Percentiles rank a stretch among this genome's conserved stretches.
These are phyloP conservation scores for Zaprionus capensis DNA, from an alignment of 1,140 invertebrate species.

Conservation along the genomic window DNA sequence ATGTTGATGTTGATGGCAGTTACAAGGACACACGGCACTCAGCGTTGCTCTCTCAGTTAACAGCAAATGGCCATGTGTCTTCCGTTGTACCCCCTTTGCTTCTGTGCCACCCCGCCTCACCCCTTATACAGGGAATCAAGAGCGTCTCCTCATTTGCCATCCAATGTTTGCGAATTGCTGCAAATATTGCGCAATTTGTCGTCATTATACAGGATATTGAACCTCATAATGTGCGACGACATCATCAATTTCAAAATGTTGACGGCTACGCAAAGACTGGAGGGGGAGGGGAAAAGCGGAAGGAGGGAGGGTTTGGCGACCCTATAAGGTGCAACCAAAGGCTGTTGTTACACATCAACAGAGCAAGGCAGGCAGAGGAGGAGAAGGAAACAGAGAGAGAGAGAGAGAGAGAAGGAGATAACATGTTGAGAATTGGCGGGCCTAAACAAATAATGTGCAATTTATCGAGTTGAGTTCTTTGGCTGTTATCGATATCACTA, in stretches of 20 bases:
- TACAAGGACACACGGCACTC: slow-evolving; percentile 54
- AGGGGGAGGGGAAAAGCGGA: neutral
- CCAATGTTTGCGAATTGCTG: slow-evolving; percentile 45
- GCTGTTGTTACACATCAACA: neutral
- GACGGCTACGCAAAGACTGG: slow-evolving; percentile 19
- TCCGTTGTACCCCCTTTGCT: neutral
- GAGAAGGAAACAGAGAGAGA: too few species aligned
- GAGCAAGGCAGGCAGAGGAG: neutral
- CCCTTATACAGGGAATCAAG: neutral
- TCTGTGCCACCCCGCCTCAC: neutral
- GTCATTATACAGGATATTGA: slow-evolving; percentile 82
- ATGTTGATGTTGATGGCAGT: slow-evolving; percentile 21
- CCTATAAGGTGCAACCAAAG: neutral
- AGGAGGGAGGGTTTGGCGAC: neutral
- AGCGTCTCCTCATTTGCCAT: slow-evolving; percentile 14
- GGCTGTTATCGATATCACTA: neutral
- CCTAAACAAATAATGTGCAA: neutral
- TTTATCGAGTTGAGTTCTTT: neutral
- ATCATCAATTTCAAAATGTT: slow-evolving; percentile 79
- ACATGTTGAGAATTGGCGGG: neutral
- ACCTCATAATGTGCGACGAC: slow-evolving; percentile 75
- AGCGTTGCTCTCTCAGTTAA: slow-evolving; percentile 12
- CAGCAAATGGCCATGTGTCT: slow-evolving; percentile 18
- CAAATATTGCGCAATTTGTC: slow-evolving; percentile 83
- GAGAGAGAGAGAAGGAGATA: too few species aligned